A percentile compares a stretch with the other conserved stretches of the same genome.
Evolutionary conservation across 2,797 vertebrate genomes (phyloP).

Genomic region (Phataginus tricuspis): DNA sequence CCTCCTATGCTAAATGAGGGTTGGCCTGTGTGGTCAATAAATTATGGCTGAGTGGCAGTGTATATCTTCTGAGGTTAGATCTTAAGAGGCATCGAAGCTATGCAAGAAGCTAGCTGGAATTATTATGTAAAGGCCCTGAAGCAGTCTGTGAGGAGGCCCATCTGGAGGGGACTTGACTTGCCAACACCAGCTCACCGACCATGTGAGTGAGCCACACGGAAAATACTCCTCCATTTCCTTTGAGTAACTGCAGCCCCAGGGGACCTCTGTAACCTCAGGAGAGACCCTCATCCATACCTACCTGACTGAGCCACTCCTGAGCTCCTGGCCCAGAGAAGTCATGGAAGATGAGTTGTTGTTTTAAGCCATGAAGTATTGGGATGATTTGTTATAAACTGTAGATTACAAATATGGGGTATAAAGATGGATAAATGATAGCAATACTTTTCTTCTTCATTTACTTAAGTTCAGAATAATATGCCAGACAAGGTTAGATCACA

Average conservation of each 20-base stretch:
- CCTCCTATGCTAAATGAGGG: neutral
- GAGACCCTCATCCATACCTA: neutral
- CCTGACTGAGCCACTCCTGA: neutral
- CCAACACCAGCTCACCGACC: neutral
- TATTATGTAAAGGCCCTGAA: neutral
- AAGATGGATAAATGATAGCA: neutral
- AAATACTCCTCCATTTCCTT: neutral
- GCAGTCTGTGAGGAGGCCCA: neutral
- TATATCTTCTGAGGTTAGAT: neutral
- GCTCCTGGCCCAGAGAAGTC: neutral
- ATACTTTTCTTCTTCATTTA: neutral
- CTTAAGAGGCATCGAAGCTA: neutral
- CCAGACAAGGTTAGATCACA: neutral
- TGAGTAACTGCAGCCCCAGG: neutral
- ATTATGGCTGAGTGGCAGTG: neutral
- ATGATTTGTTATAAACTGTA: neutral
- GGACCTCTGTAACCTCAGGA: neutral
- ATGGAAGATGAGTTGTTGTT: neutral
- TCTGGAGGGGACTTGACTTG: neutral
- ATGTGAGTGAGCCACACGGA: neutral
- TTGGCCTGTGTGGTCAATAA: neutral
- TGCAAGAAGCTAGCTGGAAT: neutral
- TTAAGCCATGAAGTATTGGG: neutral
- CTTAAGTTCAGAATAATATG: constrained; percentile 31
- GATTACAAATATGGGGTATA: neutral